Evolutionary conservation across 2,888 invertebrate genomes (phyloP).

Genomic region (Drosophila silvestris): DNA sequence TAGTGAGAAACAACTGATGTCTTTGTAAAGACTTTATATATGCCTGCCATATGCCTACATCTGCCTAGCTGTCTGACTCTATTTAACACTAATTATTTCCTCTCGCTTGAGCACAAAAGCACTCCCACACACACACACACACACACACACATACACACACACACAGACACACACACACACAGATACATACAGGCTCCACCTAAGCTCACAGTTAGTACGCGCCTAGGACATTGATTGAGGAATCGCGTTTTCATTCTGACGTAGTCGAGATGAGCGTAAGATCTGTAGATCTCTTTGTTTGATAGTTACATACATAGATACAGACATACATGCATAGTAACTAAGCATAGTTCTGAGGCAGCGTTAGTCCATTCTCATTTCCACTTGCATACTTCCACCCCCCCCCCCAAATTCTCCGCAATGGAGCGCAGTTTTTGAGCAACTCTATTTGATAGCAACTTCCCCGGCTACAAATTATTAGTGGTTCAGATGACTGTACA

Average conservation of each 20-base stretch:
- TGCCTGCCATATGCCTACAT: constrained; percentile 80
- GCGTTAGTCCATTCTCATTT: constrained; percentile 12
- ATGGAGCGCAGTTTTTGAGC: constrained; percentile 71
- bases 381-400: neutral
- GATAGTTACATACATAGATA: neutral
- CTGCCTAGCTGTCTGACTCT: constrained; percentile 79
- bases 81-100: constrained; percentile 43
- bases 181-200: neutral
- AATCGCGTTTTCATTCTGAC: constrained; percentile 19
- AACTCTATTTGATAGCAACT: constrained; percentile 84
- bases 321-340: neutral
- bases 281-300: constrained; percentile 1
- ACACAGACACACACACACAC: neutral
- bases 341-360: constrained; percentile 11
- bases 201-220: constrained; percentile 14
- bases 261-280: neutral
- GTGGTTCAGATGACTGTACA: constrained; percentile 77
- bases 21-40: constrained; percentile 79
- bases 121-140: constrained; percentile 7
- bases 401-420: constrained; percentile 9
- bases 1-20: constrained; percentile 76
- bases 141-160: constrained; percentile 1
- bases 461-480: constrained; percentile 85
- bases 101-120: constrained; percentile 48
- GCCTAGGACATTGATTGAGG: constrained; percentile 16